Evolutionary conservation across 2,888 invertebrate genomes (phyloP), one percentile per base, ranked within the genome.

Genomic region (Diarsia brunnea): DNA sequence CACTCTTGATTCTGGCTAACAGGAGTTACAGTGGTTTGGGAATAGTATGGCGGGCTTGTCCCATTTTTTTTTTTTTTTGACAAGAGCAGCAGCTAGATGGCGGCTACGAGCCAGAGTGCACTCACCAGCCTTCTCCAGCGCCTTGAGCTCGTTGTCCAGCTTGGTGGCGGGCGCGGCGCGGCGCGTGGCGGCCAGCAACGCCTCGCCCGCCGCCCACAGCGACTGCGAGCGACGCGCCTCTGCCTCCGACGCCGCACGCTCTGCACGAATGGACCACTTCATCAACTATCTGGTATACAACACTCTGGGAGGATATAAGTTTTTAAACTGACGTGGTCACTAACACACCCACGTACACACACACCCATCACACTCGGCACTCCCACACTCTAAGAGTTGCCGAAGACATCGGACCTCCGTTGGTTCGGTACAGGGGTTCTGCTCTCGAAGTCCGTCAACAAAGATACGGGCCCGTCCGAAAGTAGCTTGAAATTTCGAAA

Each of bases 201-300:
- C 98, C 90, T 99, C 99, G 89, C 99, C 99, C 1, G 99, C 99
- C 84, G 99, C 98, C 99, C 99, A 99, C 85, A 99, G 97, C 47
- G 98, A 97, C 94, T 99, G 99, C 0, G 99, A 98, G 84, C 98
- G 97, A 97, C 97, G 75, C 5, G 75, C 75, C 16, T 76, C 75
- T 1, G 78, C 31, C 14, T 76, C 75, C 21, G 75, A 3, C 1
- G 60, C 68, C 21, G 78, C 58, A 31, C 75, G 75, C 43, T 60
- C 75, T 75, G 49, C 7, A 16, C 47, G 19, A 53, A 58, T 51
- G 7, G 8, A 51, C 21, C 2, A 55, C 27, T 60, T 10, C 31
- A 27, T 31, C 16, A 58, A 19, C 8, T 19, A 0, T 0, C 10
- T 10, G 27, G 8, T 19, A 4, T 4, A 27, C 58, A 8, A 27